Base-by-base conservation (phyloP, 2,888 invertebrate genomes). In the Hypena proboscidalis region DNA sequence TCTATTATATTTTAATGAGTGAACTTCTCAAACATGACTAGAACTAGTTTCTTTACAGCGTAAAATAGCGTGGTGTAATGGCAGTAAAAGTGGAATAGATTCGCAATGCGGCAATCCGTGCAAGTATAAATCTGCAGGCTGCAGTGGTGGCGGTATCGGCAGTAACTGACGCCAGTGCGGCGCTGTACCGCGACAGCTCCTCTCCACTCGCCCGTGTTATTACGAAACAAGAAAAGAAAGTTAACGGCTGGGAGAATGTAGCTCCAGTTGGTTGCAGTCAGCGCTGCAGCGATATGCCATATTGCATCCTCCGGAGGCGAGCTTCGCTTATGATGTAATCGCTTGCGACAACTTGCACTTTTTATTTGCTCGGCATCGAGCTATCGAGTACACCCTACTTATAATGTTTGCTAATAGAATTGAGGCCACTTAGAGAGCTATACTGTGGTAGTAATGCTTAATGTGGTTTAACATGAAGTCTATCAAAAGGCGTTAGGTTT, bases 201-300 rank as follows among this genome's bases (percentile, higher is more conserved):
- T 81, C 78, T 80, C 78, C 70, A 74, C 67, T 83, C 74, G 74
- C 72, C 77, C 82, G 80, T 82, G 59, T 72, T 78, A 80, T 89
- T 85, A 86, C 85, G 85, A 87, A 85, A 88, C 84, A 70, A 78
- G 80, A 87, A 87, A 86, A 76, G 83, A 84, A 87, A 86, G 85
- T 84, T 75, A 77, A 67, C 66, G 65, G 67, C 70, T 58, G 70
- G 76, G 80, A 80, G 77, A 84, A 76, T 80, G 67, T 78, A 77
- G 68, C 77, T 76, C 75, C 56, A 58, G 47, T 58, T 39, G 68
- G 68, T 76, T 71, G 59, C 54, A 63, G 58, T 60, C 57, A 61
- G 65, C 62, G 62, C 63, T 68, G 58, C 65, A 67, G 60, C 48
- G 40, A 33, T 58, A 63, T 67, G 63, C 67, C 63, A 67, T 59